phyloP scores from a whole-genome alignment of 1,140 invertebrate genomes.

The Linepithema humile region DNA sequence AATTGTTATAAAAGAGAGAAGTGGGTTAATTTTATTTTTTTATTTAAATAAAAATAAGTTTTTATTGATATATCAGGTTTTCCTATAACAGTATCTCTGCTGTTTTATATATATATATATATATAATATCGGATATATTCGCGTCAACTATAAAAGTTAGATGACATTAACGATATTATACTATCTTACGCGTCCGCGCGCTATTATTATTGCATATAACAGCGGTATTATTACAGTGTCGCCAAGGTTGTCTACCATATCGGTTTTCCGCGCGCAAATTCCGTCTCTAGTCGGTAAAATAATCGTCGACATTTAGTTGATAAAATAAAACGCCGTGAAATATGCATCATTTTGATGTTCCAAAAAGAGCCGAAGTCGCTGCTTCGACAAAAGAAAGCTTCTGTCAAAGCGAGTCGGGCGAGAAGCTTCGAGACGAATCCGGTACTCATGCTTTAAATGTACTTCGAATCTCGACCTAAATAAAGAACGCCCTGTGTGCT shows the following conservation, averaged over 20 bases:
- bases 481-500: conserved; percentile 32
- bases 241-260: conserved; percentile 25
- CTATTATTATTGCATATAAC: conserved; percentile 24
- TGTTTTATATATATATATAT: neutral
- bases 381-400: neutral
- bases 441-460: conserved; percentile 23
- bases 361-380: neutral
- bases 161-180: conserved; percentile 33
- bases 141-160: conserved; percentile 21
- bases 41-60: too few species aligned
- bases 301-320: neutral
- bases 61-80: neutral
- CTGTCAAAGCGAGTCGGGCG: neutral
- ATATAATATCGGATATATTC: conserved; percentile 10
- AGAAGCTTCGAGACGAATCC: neutral
- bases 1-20: neutral
- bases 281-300: conserved; percentile 1
- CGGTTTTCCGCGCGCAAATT: conserved; percentile 11
- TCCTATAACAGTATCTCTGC: too few species aligned
- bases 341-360: neutral
- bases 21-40: too few species aligned
- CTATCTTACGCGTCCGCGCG: neutral
- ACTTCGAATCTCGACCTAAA: conserved; percentile 51
- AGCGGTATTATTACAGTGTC: conserved; percentile 24
- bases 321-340: neutral